Base-by-base conservation (phyloP, 2,888 invertebrate genomes). In the Melinopterus prodromus region DNA sequence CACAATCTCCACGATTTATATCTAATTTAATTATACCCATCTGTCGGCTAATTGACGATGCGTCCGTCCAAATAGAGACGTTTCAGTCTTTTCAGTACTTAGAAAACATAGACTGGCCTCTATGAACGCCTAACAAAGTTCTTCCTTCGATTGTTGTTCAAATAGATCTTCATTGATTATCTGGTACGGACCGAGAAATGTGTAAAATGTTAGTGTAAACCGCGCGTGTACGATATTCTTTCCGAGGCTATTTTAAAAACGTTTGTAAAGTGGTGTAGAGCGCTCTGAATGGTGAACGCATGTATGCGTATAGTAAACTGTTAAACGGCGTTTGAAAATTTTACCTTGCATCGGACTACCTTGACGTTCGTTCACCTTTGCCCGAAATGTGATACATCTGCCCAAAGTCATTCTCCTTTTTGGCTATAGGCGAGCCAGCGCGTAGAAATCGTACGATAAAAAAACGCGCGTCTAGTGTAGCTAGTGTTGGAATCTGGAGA, bases 321-420 rank as follows among this genome's bases (percentile, higher is more conserved):
- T 53, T 53, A 53, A 53, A 53, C 53, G 71, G 70, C 74, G 74
- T 74, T 74, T 74, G 74, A 74, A 80, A 79, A 80, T 82, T 82
- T 81, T 81, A 81, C 83, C 83, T 83, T 82, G 35, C 36, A 35
- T 74, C 36, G 36, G n/a, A n/a, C n/a, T 82, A 82, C 82, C 82
- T 83, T 83, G 82, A 81, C 79, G 80, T 78, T 80, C 79, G 77
- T 78, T 81, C 79, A 81, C 81, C 81, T 78, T 78, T 78, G 79
- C 79, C 77, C 79, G 79, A 78, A 81, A 77, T 79, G 79, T 78
- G 80, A 79, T 80, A 79, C 80, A 80, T 80, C 80, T 80, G 81
- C 81, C 81, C 69, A 75, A 77, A 81, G 81, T 81, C 76, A 80
- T 80, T 80, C 80, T 80, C 79, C 53, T 53, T 79, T 79, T 77